Evolutionary conservation across 2,113 vertebrate species (phyloP).

Genomic region (Myanophis thanlyinensis): DNA sequence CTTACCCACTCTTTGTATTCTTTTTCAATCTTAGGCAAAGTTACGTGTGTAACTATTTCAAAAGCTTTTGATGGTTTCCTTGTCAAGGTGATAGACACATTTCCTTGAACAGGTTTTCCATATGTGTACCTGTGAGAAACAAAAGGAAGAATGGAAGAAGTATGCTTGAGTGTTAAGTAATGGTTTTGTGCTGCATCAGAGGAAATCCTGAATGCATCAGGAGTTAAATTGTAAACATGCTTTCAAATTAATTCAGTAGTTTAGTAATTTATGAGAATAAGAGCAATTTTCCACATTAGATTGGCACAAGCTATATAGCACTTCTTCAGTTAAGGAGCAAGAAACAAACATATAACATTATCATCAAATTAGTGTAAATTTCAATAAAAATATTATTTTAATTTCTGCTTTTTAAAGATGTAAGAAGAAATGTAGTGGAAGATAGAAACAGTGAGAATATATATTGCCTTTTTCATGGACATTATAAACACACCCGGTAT

Average conservation of each 20-base stretch:
- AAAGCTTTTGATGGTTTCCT: neutral
- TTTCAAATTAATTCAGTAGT: neutral
- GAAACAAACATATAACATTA: too few species aligned
- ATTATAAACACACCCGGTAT: too few species aligned
- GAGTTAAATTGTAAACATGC: neutral
- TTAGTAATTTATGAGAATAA: neutral
- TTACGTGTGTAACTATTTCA: too few species aligned
- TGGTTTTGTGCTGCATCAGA: neutral
- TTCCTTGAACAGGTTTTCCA: conserved; percentile 14
- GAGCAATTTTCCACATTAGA: too few species aligned
- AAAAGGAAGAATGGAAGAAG: neutral
- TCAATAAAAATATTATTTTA: too few species aligned
- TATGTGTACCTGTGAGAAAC: neutral
- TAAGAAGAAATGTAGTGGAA: too few species aligned
- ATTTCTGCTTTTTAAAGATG: too few species aligned
- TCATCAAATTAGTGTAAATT: too few species aligned
- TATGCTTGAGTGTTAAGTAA: neutral
- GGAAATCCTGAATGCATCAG: neutral
- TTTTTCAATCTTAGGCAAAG: neutral
- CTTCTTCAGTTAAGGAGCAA: too few species aligned
- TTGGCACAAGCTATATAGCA: too few species aligned
- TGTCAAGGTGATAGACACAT: neutral
- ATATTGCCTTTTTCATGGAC: too few species aligned
- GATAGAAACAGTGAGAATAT: too few species aligned
- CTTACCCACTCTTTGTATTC: neutral